Base-by-base conservation (phyloP, 1,140 invertebrate genomes). In the Monochamus saltuarius region DNA sequence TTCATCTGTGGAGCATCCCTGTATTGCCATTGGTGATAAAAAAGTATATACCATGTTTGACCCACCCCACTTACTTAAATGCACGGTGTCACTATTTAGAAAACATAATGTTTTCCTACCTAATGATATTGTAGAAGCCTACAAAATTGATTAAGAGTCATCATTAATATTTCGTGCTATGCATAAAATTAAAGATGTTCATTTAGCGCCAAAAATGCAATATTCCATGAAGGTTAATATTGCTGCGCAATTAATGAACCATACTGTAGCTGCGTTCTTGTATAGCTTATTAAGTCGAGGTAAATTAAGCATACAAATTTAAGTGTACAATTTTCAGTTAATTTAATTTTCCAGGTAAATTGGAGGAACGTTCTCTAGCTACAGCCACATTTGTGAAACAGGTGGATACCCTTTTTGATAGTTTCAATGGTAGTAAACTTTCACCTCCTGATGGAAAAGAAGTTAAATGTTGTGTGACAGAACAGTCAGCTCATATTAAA, bases 331-430 rank as follows among this genome's bases (percentile, higher is more conserved):
- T 42, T 42, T 42, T 42, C 40, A 14, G 16, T 42, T 42, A 42
- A 42, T 17, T 37, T 37, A 35, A 47, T 13, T 45, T 46, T 47
- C n/a, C 34, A 60, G 59, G 59, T 39, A 39, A 50, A 19, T n/a
- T 65, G 14, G 58, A 45, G 14, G 38, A 42, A 17, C 29, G 62
- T 22, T 40, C 52, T 29, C 34, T 67, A 13, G 65, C 65, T 14
- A 67, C 59, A 6, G 65, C 65, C 42, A 64, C 53, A 37, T 67
- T 64, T 57, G 34, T 67, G 9, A 37, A 61, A 38, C 34, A 61
- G 42, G 40, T 61, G 2, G 62, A 67, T 56, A 53, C 55, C 36
- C 45, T 64, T 16, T 67, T 67, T 46, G 62, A 67, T 39, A 64
- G 61, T 37, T 60, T 61, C 34, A 67, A 63, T 63, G 61, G 61